These are phyloP conservation scores for Latheticus oryzae DNA, from an alignment of 2,888 invertebrate species.

Conservation along the genomic window DNA sequence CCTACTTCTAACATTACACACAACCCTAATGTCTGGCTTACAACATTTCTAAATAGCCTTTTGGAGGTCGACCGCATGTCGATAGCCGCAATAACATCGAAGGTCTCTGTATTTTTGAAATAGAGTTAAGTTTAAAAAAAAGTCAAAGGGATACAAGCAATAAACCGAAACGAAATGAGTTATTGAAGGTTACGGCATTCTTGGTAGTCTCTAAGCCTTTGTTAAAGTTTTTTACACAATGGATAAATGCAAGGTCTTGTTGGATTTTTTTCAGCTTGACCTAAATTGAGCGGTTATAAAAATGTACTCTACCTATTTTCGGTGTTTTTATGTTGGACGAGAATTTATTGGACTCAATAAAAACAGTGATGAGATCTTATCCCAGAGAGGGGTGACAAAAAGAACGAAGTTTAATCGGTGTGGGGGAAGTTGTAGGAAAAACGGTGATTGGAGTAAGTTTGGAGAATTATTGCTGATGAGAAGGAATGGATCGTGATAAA, in stretches of 20 bases:
- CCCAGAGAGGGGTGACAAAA: too few species aligned
- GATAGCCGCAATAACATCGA: conserved; percentile 49
- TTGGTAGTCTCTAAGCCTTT: conserved; percentile 47
- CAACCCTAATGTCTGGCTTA: conserved; percentile 60
- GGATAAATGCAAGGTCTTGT: neutral
- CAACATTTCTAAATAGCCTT: conserved; percentile 55
- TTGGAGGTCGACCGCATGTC: conserved; percentile 59
- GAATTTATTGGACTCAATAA: too few species aligned
- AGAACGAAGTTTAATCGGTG: too few species aligned
- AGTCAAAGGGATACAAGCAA: conserved; percentile 47
- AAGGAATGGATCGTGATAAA: conserved; percentile 1
- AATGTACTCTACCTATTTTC: conserved; percentile 7
- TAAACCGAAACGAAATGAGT: conserved; percentile 51
- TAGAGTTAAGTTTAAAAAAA: conserved; percentile 47
- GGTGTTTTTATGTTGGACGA: neutral
- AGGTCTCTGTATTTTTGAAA: conserved; percentile 54
- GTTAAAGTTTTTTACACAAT: conserved; percentile 39
- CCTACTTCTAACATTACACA: conserved; percentile 57
- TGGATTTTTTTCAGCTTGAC: conserved; percentile 11
- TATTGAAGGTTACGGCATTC: conserved; percentile 49
- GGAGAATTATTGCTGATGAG: too few species aligned
- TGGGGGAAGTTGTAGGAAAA: too few species aligned
- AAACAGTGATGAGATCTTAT: too few species aligned
- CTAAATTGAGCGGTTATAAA: conserved; percentile 15
- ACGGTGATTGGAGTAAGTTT: too few species aligned